A percentile compares a stretch with the other conserved stretches of the same genome.
These are phyloP conservation scores for Moxostoma hubbsi DNA, from an alignment of 2,797 vertebrate species.

Conservation along the genomic window DNA sequence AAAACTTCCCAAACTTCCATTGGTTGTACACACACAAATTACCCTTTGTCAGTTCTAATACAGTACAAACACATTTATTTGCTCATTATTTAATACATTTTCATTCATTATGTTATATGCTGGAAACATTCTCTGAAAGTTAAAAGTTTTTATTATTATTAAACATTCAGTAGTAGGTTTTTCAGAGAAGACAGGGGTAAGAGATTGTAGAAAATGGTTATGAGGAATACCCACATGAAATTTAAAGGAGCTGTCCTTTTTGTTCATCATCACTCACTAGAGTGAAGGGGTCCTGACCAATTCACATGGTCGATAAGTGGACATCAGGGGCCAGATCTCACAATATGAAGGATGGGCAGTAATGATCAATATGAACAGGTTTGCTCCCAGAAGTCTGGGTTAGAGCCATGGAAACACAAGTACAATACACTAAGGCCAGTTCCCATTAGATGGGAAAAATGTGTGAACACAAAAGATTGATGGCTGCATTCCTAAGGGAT, in stretches of 20 bases:
- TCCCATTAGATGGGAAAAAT: conserved; percentile 36
- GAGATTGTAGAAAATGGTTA: no score
- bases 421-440: conserved; percentile 39
- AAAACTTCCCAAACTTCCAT: no score
- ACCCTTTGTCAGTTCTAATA: no score
- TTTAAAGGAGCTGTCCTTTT: conserved; percentile 19
- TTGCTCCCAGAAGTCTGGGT: conserved; percentile 37
- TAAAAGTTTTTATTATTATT: no score
- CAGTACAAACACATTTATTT: no score
- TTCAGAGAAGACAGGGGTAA: no score
- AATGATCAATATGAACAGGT: conserved; percentile 40
- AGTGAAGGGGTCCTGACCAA: conserved; percentile 24
- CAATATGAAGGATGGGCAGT: conserved; percentile 32
- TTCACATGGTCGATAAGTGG: conserved; percentile 45
- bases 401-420: conserved; percentile 40
- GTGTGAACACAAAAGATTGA: conserved; percentile 42
- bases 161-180: no score
- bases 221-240: neutral
- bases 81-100: no score
- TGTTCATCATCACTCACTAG: conserved; percentile 38
- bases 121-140: no score
- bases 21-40: no score
- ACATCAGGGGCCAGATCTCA: conserved; percentile 34
- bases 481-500: conserved; percentile 29
- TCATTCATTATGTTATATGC: no score